Conservation (phyloP, 2,888 invertebrate genomes). For the Lumbricus terrestris region DNA sequence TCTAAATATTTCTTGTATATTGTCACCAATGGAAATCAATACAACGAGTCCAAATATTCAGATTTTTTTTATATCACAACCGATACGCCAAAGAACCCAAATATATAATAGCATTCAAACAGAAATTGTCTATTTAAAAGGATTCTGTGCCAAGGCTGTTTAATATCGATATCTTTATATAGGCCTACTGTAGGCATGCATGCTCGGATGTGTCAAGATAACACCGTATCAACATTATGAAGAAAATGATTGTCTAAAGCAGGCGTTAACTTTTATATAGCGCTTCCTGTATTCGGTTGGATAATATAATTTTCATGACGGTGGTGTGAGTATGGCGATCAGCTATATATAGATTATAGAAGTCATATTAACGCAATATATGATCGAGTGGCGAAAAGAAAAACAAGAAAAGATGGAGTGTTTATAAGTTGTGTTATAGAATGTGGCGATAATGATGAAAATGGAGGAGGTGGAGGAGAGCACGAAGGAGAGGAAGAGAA, state of each 20-base stretch:
- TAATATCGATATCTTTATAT: not conserved
- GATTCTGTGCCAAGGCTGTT: not conserved
- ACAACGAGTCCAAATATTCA: not conserved
- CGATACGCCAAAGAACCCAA: not conserved
- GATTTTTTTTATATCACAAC: not conserved
- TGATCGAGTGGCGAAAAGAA: no score
- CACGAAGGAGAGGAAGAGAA: no score
- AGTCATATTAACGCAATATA: not conserved
- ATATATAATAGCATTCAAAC: not conserved
- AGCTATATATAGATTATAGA: not conserved
- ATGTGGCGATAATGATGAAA: no score
- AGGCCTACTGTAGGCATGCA: no score
- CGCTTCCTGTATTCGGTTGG: not conserved
- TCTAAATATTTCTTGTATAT: not conserved
- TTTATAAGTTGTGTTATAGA: no score
- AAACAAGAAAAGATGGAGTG: no score
- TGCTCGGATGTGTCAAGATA: no score
- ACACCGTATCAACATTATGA: not conserved
- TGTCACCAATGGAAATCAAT: not conserved
- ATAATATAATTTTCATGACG: not conserved
- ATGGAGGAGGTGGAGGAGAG: no score
- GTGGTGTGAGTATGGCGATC: not conserved
- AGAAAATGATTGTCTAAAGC: not conserved
- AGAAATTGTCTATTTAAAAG: not conserved
- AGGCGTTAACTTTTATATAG: not conserved